Evolutionary conservation across 2,888 invertebrate species (phyloP).

Genomic region (Cantharis rustica): DNA sequence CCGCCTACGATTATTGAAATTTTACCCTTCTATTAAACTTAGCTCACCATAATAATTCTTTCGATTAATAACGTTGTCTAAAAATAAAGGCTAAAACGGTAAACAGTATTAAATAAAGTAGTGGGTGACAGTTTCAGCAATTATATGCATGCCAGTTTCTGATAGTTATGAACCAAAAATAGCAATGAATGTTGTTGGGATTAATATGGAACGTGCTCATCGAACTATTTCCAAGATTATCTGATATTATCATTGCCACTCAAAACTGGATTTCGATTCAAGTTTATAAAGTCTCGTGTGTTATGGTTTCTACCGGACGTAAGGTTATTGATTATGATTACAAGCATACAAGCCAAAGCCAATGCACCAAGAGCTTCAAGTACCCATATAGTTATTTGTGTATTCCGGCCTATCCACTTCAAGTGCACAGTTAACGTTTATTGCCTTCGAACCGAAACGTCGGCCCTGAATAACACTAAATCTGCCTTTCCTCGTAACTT

Average conservation of each 20-base stretch:
- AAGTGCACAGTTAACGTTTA: neutral
- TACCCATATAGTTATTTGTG: constrained; percentile 26
- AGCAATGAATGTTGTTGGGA: constrained; percentile 13
- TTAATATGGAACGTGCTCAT: constrained; percentile 25
- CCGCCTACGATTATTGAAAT: constrained; percentile 4
- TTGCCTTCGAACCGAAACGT: neutral
- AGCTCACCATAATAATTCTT: neutral
- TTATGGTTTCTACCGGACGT: constrained; percentile 24
- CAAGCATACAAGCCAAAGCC: constrained; percentile 3
- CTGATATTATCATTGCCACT: constrained; percentile 10
- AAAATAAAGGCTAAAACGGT: constrained; percentile 8
- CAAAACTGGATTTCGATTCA: constrained; percentile 4
- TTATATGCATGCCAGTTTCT: constrained; percentile 35
- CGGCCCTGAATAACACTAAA: neutral
- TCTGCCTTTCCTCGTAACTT: neutral
- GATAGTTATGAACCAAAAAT: constrained; percentile 28
- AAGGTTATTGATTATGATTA: constrained; percentile 25
- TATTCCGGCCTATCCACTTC: neutral
- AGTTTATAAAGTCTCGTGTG: constrained; percentile 3
- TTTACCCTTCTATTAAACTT: neutral
- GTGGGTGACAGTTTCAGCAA: constrained; percentile 23
- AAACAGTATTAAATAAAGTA: constrained; percentile 11
- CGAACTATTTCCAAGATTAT: constrained; percentile 17
- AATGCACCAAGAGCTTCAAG: constrained; percentile 27
- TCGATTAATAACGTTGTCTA: constrained; percentile 8